Percentiles rank a stretch among this genome's conserved stretches.
These are phyloP conservation scores for Clarias macrocephalus DNA, from an alignment of 2,113 vertebrate species.

Conservation along the genomic window DNA sequence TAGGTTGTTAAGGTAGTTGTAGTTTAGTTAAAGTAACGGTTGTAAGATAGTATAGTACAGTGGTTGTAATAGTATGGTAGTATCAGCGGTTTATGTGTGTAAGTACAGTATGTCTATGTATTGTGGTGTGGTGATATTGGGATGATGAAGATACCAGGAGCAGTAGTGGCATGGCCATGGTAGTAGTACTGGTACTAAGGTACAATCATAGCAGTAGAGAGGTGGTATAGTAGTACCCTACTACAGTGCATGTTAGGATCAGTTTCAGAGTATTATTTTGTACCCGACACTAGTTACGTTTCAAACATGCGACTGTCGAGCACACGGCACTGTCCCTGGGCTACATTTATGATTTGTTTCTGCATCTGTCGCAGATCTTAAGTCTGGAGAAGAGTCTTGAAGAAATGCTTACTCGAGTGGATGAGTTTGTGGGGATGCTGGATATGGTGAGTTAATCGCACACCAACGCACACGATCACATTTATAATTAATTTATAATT, in stretches of 20 bases:
- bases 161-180: not conserved
- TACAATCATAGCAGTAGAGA: not conserved
- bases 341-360: not conserved
- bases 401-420: slow-evolving; percentile 89
- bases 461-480: not conserved
- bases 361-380: slow-evolving; percentile 68
- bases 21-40: not conserved
- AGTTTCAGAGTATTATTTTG: not conserved
- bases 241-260: not conserved
- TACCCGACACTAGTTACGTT: not conserved
- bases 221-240: not conserved
- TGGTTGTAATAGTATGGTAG: not conserved
- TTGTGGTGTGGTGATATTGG: not conserved
- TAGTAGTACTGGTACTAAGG: not conserved
- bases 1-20: not conserved
- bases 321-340: not conserved
- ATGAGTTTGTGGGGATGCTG: slow-evolving; percentile 95
- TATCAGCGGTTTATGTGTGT: not conserved
- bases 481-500: not conserved
- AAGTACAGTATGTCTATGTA: not conserved
- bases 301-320: not conserved
- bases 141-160: no score
- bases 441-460: slow-evolving; percentile 81
- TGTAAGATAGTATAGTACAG: not conserved
- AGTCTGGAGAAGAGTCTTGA: slow-evolving; percentile 86